These are phyloP conservation scores for Pseudochromis fuscus DNA, from an alignment of 2,797 vertebrate genomes.

Conservation along the genomic window DNA sequence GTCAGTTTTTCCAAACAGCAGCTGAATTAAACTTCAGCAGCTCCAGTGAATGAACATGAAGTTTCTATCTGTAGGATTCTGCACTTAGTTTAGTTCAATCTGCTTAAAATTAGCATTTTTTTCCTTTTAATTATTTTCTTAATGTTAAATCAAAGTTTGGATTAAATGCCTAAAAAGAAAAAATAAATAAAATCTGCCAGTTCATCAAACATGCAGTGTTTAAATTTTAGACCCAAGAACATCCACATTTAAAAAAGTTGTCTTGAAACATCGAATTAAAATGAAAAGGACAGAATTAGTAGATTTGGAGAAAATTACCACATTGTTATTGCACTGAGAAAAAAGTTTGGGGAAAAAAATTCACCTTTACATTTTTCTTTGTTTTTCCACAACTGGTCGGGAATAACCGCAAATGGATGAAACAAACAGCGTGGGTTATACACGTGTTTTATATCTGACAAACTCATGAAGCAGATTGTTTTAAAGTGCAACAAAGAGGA, in stretches of 20 bases:
- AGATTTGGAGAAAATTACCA: conserved; percentile 36
- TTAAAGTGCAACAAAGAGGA: too few relatives aligned
- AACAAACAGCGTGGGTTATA: conserved; percentile 44
- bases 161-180: too few relatives aligned
- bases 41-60: neutral
- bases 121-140: neutral
- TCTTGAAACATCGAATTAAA: conserved; percentile 3
- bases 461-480: too few relatives aligned
- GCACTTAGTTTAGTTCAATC: neutral
- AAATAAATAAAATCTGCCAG: neutral
- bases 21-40: neutral
- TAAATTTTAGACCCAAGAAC: conserved; percentile 3
- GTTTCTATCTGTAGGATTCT: conserved; percentile 3
- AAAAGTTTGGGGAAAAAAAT: conserved; percentile 2
- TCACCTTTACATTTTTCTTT: conserved; percentile 68
- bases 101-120: neutral
- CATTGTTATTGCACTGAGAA: conserved; percentile 13
- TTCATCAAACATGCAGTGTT: conserved; percentile 28
- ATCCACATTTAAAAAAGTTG: neutral
- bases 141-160: neutral
- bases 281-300: conserved; percentile 21
- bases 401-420: conserved; percentile 38
- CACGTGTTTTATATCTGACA: neutral
- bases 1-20: conserved; percentile 12
- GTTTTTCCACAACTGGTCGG: conserved; percentile 64